Evolutionary conservation across 2,797 vertebrate species (phyloP).

Genomic region (Tolypeutes matacus): DNA sequence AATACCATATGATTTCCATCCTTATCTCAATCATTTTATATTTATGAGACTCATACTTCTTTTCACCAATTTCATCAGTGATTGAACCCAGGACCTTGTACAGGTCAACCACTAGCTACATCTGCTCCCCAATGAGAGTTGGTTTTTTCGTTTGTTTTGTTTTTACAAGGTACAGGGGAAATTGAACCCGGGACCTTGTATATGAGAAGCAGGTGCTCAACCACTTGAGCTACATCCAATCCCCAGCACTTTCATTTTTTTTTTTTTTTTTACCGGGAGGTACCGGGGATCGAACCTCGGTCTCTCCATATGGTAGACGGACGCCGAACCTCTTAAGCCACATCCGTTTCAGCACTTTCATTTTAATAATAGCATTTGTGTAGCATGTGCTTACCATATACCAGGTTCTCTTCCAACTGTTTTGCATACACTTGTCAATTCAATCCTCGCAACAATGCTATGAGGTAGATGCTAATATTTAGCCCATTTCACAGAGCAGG

Average conservation of each 20-base stretch:
- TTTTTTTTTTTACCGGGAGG: too few relatives aligned
- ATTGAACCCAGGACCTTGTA: too few relatives aligned
- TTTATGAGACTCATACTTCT: not conserved
- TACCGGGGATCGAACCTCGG: too few relatives aligned
- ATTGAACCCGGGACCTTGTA: too few relatives aligned
- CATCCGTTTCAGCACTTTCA: not conserved
- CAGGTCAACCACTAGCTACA: too few relatives aligned
- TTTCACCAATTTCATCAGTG: not conserved
- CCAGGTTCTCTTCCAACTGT: not conserved
- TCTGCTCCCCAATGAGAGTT: too few relatives aligned
- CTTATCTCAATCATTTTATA: not conserved
- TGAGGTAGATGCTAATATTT: not conserved
- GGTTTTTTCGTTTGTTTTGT: too few relatives aligned
- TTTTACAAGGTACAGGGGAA: too few relatives aligned
- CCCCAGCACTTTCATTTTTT: not conserved
- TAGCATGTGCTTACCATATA: not conserved
- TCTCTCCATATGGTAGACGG: too few relatives aligned
- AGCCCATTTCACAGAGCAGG: not conserved
- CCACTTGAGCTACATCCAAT: too few relatives aligned
- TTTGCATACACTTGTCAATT: fast-evolving
- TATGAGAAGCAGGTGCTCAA: too few relatives aligned
- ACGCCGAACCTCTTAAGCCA: too few relatives aligned
- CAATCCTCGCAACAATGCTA: not conserved
- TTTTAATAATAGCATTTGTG: not conserved
- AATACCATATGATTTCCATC: not conserved